phyloP scores from a whole-genome alignment of 2,113 vertebrate species.

The Ifrita kowaldi region DNA sequence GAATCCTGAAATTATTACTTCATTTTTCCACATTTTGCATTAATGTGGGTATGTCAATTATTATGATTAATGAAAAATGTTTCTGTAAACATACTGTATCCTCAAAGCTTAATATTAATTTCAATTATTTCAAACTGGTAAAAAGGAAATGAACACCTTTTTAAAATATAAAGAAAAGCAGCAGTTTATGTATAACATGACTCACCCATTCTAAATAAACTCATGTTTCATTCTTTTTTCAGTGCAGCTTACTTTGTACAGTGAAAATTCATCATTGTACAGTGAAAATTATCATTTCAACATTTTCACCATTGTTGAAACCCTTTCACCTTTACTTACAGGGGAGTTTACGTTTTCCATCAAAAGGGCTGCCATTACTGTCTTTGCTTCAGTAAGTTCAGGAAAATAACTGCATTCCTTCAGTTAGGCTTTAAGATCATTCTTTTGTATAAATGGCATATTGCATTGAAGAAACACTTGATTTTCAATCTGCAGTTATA shows the following conservation, averaged over 20 bases:
- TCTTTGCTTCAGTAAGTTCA: not conserved
- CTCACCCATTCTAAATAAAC: not conserved
- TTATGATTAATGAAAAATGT: not conserved
- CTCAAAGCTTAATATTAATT: not conserved
- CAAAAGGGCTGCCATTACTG: not conserved
- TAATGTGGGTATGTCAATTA: not conserved
- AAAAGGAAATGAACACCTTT: not conserved
- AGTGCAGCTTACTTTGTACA: not conserved
- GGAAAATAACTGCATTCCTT: not conserved
- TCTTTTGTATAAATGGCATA: not conserved
- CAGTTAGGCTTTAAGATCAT: not conserved
- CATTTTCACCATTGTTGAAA: not conserved
- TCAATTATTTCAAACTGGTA: not conserved
- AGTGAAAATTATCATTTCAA: not conserved
- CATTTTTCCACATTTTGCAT: not conserved
- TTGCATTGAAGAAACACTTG: not conserved
- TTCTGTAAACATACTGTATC: not conserved
- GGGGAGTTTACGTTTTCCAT: not conserved
- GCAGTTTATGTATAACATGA: not conserved
- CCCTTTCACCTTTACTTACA: not conserved
- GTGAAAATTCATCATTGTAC: not conserved
- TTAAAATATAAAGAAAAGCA: not conserved
- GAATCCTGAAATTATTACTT: not conserved
- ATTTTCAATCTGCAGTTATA: not conserved
- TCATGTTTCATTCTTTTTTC: not conserved